Conservation (phyloP, 2,797 vertebrate genomes). For the Poecilia wingei region DNA sequence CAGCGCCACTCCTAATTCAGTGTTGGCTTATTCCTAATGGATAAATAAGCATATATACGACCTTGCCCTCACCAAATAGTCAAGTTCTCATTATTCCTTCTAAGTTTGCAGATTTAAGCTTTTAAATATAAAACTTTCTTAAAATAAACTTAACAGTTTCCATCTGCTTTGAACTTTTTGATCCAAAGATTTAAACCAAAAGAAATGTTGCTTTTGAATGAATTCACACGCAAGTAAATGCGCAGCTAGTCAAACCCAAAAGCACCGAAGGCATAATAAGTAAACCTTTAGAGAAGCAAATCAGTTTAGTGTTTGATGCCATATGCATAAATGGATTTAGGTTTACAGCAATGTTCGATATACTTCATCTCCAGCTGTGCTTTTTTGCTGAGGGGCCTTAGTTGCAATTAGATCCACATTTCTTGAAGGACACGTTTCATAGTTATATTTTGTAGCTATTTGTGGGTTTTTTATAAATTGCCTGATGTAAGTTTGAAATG, state of each 20-base stretch:
- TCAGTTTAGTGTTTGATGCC: not conserved
- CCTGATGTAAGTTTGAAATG: not conserved
- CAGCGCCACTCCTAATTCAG: constrained; percentile 50
- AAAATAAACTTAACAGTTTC: not conserved
- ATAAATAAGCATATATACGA: not conserved
- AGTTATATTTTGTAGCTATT: not conserved
- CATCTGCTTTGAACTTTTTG: not conserved
- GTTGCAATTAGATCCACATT: not conserved
- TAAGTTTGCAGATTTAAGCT: not conserved
- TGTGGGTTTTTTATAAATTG: not conserved
- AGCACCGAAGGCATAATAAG: not conserved
- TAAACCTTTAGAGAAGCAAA: not conserved
- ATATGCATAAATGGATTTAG: not conserved
- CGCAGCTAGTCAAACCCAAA: not conserved
- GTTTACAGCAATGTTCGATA: not conserved
- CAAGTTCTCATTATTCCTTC: not conserved
- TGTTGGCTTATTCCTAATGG: not conserved
- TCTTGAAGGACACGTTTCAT: not conserved
- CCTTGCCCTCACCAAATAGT: not conserved
- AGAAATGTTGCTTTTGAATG: not conserved
- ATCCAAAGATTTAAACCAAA: not conserved
- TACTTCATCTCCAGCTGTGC: not conserved
- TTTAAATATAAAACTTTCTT: not conserved
- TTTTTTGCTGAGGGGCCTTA: not conserved
- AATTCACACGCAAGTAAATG: not conserved